phyloP scores from a whole-genome alignment of 1,140 invertebrate genomes.

The Pachyrhynchus sulphureomaculatus region DNA sequence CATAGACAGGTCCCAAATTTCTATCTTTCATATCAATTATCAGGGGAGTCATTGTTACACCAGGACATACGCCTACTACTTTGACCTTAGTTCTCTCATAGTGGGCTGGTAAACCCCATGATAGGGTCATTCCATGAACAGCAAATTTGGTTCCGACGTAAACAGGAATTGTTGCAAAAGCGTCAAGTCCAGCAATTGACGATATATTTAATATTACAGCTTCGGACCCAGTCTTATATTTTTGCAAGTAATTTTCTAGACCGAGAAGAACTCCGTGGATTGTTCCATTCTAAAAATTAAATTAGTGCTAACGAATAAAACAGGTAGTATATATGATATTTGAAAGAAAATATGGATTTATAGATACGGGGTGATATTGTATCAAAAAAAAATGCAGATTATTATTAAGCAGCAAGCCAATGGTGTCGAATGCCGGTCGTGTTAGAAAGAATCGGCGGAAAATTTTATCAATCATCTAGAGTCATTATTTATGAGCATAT shows the following conservation, averaged over 20 bases:
- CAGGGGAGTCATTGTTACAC: constrained; percentile 41
- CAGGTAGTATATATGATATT: too few species aligned
- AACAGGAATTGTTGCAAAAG: constrained; percentile 31
- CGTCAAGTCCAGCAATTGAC: constrained; percentile 33
- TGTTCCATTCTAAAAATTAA: constrained; percentile 40
- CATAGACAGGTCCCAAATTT: constrained; percentile 29
- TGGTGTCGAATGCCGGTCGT: too few species aligned
- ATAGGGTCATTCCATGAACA: constrained; percentile 34
- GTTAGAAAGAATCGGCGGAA: too few species aligned
- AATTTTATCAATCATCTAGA: too few species aligned
- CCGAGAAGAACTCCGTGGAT: constrained; percentile 39
- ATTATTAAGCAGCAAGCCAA: too few species aligned
- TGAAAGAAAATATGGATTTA: too few species aligned
- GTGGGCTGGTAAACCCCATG: constrained; percentile 27
- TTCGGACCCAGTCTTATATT: constrained; percentile 41
- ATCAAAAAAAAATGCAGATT: too few species aligned
- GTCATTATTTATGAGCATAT: too few species aligned
- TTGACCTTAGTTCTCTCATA: constrained; percentile 42
- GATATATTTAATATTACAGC: constrained; percentile 42
- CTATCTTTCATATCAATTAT: constrained; percentile 16
- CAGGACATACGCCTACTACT: constrained; percentile 47
- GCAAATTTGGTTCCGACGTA: constrained; percentile 41
- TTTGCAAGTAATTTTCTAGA: constrained; percentile 40
- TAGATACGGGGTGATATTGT: too few species aligned
- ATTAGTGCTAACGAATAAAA: too few species aligned